Percentiles rank a stretch among this genome's conserved stretches.
phyloP scores from a whole-genome alignment of 2,888 invertebrate genomes.

The Cryptus armator region DNA sequence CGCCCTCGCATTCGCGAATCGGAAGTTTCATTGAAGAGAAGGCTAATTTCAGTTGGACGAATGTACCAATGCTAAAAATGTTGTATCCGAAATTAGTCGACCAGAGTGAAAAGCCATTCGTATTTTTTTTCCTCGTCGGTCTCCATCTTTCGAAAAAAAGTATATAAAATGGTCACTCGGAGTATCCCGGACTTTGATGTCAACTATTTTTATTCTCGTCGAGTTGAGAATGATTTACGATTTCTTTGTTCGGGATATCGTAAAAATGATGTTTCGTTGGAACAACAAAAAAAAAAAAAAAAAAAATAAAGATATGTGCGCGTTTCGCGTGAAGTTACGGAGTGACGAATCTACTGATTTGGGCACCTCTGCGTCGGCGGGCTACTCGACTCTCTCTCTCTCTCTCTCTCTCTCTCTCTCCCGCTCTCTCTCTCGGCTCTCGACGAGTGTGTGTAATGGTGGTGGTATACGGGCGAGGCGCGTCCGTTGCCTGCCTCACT shows the following conservation, averaged over 20 bases:
- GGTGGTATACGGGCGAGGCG: slow-evolving; percentile 52
- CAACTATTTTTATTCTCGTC: too few relatives aligned
- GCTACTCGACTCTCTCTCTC: slow-evolving; percentile 41
- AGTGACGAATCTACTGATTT: slow-evolving; percentile 57
- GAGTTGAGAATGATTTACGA: neutral
- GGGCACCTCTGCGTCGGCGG: slow-evolving; percentile 70
- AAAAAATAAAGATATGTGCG: neutral
- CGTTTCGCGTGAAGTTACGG: neutral
- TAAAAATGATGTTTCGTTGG: neutral
- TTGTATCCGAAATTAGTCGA: neutral
- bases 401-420: too few relatives aligned
- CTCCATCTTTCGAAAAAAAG: too few relatives aligned
- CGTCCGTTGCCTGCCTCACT: slow-evolving; percentile 83
- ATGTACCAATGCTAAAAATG: neutral
- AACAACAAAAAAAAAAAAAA: neutral
- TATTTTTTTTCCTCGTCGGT: too few relatives aligned
- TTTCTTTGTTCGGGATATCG: neutral
- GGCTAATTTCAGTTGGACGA: neutral
- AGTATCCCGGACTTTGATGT: too few relatives aligned
- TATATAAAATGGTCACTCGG: too few relatives aligned
- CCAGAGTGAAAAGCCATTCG: too few relatives aligned
- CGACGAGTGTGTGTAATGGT: slow-evolving; percentile 35
- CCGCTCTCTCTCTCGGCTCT: slow-evolving; percentile 5
- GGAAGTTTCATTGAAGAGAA: neutral
- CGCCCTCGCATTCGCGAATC: neutral